Evolutionary conservation across 2,113 vertebrate species (phyloP).

Genomic region (Pagrus major): DNA sequence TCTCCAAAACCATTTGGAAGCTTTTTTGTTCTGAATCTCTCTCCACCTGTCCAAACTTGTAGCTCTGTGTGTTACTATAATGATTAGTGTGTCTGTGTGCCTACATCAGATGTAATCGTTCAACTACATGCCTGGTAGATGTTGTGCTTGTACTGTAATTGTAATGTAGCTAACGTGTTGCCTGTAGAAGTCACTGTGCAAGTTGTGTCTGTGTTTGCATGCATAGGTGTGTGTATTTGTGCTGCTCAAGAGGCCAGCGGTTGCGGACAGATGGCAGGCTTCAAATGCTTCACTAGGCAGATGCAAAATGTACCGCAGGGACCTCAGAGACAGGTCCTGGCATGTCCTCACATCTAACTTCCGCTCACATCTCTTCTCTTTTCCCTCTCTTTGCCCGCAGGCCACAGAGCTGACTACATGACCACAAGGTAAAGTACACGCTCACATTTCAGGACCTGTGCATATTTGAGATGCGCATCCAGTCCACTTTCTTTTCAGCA

Average conservation of each 20-base stretch:
- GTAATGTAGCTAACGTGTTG: conserved; percentile 8
- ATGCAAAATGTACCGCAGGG: conserved; percentile 51
- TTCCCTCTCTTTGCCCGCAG: conserved; percentile 80
- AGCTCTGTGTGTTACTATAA: conserved; percentile 17
- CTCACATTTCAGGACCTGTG: not conserved
- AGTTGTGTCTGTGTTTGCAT: not conserved
- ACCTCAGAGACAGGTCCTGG: conserved; percentile 53
- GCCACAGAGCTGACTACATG: conserved; percentile 97
- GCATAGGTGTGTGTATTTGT: not conserved
- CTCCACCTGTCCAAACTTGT: conserved; percentile 20
- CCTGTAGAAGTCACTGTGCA: not conserved
- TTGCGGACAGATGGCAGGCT: conserved; percentile 69
- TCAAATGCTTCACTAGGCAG: conserved; percentile 67
- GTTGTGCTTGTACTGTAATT: conserved; percentile 31
- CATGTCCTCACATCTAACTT: conserved; percentile 53
- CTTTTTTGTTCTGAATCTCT: conserved; percentile 31
- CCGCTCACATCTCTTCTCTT: conserved; percentile 50
- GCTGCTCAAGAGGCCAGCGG: conserved; percentile 48
- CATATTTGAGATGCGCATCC: conserved; percentile 1
- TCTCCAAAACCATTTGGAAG: conserved; percentile 40
- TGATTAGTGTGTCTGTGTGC: conserved; percentile 15
- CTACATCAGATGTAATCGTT: not conserved
- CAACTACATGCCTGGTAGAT: not conserved
- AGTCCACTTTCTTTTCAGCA: conserved; percentile 1
- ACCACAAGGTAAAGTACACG: conserved; percentile 92